Conservation (phyloP, 1,140 invertebrate genomes). For the Plutomurus gul region DNA sequence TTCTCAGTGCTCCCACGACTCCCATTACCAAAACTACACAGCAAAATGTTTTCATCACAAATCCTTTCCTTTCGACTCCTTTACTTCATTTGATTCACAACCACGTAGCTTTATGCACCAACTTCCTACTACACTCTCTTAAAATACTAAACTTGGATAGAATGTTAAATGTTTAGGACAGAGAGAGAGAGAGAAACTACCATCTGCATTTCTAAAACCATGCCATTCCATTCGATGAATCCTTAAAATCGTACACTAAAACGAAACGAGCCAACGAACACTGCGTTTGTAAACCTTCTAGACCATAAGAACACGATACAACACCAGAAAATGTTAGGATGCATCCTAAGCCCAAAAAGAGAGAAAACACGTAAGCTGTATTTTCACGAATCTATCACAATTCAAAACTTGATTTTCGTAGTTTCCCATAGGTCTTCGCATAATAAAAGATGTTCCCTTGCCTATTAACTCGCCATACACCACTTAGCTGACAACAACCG, state of each 20-base stretch:
- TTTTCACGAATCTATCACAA: conserved; percentile 17
- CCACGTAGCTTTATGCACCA: not conserved
- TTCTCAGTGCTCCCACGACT: conserved; percentile 10
- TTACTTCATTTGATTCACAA: not conserved
- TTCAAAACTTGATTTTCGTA: conserved; percentile 1
- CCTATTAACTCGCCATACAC: not conserved
- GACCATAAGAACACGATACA: too few species aligned
- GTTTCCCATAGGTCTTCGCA: not conserved
- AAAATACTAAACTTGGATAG: too few species aligned
- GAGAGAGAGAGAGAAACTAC: too few species aligned
- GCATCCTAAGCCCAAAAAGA: too few species aligned
- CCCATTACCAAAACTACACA: conserved; percentile 20
- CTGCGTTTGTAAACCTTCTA: too few species aligned
- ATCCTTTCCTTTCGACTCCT: not conserved
- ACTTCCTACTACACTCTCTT: not conserved
- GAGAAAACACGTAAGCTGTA: not conserved
- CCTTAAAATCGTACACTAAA: too few species aligned
- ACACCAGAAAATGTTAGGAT: too few species aligned
- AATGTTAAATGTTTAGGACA: too few species aligned
- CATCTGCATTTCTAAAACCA: too few species aligned
- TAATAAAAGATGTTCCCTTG: not conserved
- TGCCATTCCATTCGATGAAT: too few species aligned
- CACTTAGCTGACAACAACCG: too few species aligned
- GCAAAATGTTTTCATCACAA: conserved; percentile 14
- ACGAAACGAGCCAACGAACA: too few species aligned